A percentile compares a stretch with the other conserved stretches of the same genome.
Evolutionary conservation across 2,888 invertebrate species (phyloP).

Genomic region (Rutpela maculata): DNA sequence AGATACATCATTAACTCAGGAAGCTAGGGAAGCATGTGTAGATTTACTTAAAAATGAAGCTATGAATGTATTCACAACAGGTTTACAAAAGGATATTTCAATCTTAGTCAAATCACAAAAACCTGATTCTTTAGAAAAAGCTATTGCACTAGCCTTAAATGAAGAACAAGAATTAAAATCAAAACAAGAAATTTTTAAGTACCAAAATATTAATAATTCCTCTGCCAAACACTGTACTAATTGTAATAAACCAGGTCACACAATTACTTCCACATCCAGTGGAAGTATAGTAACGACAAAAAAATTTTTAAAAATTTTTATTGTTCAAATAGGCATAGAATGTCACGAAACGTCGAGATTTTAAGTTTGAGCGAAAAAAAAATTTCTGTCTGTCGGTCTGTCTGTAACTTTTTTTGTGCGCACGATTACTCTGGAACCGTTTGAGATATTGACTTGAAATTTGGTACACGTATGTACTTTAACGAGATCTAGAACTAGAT

Average conservation of each 20-base stretch:
- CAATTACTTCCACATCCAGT: no score
- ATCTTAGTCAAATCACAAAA: slow-evolving; percentile 18
- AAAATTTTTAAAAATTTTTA: no score
- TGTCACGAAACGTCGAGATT: no score
- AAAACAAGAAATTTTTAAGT: slow-evolving; percentile 45
- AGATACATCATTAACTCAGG: slow-evolving; percentile 12
- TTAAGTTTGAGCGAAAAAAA: no score
- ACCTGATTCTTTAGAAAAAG: slow-evolving; percentile 45
- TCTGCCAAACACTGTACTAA: slow-evolving; percentile 28
- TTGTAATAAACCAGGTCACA: slow-evolving; percentile 45
- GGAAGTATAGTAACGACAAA: no score
- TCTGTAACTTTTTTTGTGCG: no score
- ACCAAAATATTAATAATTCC: slow-evolving; percentile 45
- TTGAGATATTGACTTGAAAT: no score
- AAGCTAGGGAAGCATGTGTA: slow-evolving; percentile 29
- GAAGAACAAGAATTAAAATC: slow-evolving; percentile 49
- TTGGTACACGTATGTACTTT: no score
- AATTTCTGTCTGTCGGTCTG: no score
- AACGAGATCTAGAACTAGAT: no score
- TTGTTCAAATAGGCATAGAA: no score
- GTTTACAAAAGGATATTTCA: slow-evolving; percentile 34
- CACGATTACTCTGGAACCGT: no score
- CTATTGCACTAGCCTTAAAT: slow-evolving; percentile 41
- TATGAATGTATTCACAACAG: slow-evolving; percentile 41
- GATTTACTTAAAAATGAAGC: slow-evolving; percentile 45